These are phyloP conservation scores for Enteromius argenteus DNA, from an alignment of 2,797 vertebrate genomes.

Conservation along the genomic window DNA sequence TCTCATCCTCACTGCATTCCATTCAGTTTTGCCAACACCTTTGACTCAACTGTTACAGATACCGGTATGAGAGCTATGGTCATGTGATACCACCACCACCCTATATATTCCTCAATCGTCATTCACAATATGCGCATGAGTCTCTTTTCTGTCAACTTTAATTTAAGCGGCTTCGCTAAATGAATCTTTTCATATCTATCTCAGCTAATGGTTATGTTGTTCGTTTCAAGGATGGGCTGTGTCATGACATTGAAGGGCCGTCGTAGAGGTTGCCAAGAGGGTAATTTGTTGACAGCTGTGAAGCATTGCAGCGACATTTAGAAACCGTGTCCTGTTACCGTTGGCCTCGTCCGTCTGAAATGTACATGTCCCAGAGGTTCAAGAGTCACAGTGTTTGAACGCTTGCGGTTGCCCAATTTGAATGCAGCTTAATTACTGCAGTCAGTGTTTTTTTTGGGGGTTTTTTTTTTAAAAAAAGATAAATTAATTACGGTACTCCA, in stretches of 20 bases:
- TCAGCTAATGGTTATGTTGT: slow-evolving; percentile 62
- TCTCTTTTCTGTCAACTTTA: neutral
- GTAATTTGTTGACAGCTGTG: slow-evolving; percentile 72
- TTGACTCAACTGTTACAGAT: slow-evolving; percentile 15
- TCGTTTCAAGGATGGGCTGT: slow-evolving; percentile 46
- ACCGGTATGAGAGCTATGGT: slow-evolving; percentile 14
- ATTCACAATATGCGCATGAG: neutral
- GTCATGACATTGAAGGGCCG: slow-evolving; percentile 56
- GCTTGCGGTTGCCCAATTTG: neutral
- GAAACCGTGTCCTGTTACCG: slow-evolving; percentile 74
- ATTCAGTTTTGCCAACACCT: slow-evolving; percentile 26
- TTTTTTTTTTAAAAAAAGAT: neutral
- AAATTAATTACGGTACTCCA: neutral
- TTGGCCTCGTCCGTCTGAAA: slow-evolving; percentile 63
- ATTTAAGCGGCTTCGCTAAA: slow-evolving; percentile 10
- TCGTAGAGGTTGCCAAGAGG: slow-evolving; percentile 60
- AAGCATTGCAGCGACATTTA: slow-evolving; percentile 76
- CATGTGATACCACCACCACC: neutral
- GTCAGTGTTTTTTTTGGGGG: neutral
- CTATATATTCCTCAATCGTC: neutral
- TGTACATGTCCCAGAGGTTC: slow-evolving; percentile 55
- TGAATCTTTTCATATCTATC: neutral
- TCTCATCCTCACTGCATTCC: slow-evolving; percentile 11
- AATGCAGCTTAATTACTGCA: slow-evolving; percentile 4
- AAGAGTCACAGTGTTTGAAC: slow-evolving; percentile 24